Evolutionary conservation across 2,113 vertebrate genomes (phyloP), one percentile per base, ranked within the genome.

Genomic region (Emydura subglobosa): DNA sequence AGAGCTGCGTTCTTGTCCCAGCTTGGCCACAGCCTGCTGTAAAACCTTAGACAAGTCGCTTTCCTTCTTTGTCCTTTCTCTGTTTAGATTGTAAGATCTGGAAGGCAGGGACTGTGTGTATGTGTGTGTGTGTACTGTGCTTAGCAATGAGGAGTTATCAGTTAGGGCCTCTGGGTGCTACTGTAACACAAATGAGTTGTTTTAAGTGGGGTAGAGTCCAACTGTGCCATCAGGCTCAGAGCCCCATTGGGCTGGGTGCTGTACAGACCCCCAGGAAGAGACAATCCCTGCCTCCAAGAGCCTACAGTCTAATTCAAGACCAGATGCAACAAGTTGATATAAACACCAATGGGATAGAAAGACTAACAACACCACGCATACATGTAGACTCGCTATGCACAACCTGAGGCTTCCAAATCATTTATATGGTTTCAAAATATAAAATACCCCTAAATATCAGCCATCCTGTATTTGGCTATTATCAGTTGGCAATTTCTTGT

Each of bases 331-430:
- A 78, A 78, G 24, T 13, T 25, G 25, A 22, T 14, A 14, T 78
- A 78, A 44, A 22, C 13, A 47, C 44, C 0, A 0, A 49, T 0
- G 3, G 34, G 55, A 61, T 0, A 1, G 57, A 1, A 1, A 81
- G 81, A 3, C 65, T 39, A 83, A 8, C 22, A 34, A 31, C 42
- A 72, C 24, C 79, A 4, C 50, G 14, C 0, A 4, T 5, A 12
- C 53, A 10, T 24, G 22, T 47, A 76, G 42, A 16, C 80, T 22
- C 31, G 22, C 2, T 24, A 54, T 19, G 50, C 0, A 1, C 27
- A 68, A 44, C 10, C 13, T 21, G 44, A 12, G 31, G 39, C 14
- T 86, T 51, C 72, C 39, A 3, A 2, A 25, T 47, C 5, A 25
- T 22, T 44, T 0, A 0, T 11, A 13, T 25, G 59, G n/a, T 16